Conservation (phyloP, 2,888 invertebrate genomes). For the Sisyra nigra region DNA sequence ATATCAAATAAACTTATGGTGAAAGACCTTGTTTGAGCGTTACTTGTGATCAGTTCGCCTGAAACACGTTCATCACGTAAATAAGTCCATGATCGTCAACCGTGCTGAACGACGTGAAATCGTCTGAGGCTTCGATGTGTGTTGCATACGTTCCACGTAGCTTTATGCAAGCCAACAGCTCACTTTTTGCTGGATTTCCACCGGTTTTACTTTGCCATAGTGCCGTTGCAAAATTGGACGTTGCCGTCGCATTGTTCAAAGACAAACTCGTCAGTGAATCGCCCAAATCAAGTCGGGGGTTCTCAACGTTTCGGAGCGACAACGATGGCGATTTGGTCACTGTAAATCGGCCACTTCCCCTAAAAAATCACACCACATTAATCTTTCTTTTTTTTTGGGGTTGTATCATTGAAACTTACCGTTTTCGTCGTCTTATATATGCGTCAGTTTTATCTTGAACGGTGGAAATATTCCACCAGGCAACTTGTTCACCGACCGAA, state of each 20-base stretch:
- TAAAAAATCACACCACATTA: background rate
- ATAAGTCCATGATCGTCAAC: slow-evolving; percentile 41
- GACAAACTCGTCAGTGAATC: background rate
- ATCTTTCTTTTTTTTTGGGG: too few relatives aligned
- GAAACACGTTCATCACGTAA: slow-evolving; percentile 36
- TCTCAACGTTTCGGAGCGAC: background rate
- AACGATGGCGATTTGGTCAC: background rate
- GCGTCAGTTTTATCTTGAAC: slow-evolving; percentile 17
- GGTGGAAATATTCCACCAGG: slow-evolving; percentile 37
- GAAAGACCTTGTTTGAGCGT: too few relatives aligned
- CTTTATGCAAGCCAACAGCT: slow-evolving; percentile 24
- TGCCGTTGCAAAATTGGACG: background rate
- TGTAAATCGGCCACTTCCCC: slow-evolving; percentile 6
- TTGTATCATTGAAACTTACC: slow-evolving; percentile 8
- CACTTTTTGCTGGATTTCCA: slow-evolving; percentile 18
- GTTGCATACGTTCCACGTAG: slow-evolving; percentile 23
- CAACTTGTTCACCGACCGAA: slow-evolving; percentile 38
- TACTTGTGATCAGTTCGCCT: background rate
- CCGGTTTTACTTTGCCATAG: slow-evolving; percentile 14
- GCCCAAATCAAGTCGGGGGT: background rate
- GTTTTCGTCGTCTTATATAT: slow-evolving; percentile 9
- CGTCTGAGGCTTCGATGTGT: slow-evolving; percentile 21
- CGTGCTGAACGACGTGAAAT: slow-evolving; percentile 40
- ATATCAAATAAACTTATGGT: too few relatives aligned
- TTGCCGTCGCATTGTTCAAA: too few relatives aligned